Base-by-base conservation (phyloP, 2,113 vertebrate species). In the Embiotoca jacksoni region DNA sequence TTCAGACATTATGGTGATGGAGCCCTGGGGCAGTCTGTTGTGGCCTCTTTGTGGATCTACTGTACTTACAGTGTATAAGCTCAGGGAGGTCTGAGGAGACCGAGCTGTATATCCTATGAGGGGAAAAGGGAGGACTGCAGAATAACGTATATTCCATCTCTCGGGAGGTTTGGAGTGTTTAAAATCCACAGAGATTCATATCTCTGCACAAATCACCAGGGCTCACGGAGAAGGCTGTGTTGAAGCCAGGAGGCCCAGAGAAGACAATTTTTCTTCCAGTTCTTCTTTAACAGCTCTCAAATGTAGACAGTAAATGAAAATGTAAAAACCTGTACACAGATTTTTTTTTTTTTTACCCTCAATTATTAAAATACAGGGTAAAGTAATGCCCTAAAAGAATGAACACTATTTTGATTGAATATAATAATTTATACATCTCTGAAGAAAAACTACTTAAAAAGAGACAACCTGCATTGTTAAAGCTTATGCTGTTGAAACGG, bases 41-140 rank as follows among this genome's bases (percentile, higher is more conserved):
- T 41, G 82, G 88, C 64, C 31, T 8, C 56, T 15, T 44, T 57
- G 58, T 70, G 36, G 80, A 68, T 81, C 46, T 64, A 54, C 41
- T 79, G 66, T 53, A 50, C 46, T 23, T 44, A 32, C 41, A 30
- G 35, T 33, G 50, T 46, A 52, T 36, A 64, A 78, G 50, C 50
- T 31, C 33, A 37, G 56, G 67, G 81, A 80, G 83, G 70, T 86
- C 80, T 75, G 74, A 15, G 54, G 15, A 50, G 33, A 39, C 46
- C 32, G 5, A 59, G 37, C n/a, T 53, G 70, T 57, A 37, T 73
- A 30, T 59, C 56, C 78, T 53, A 72, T 53, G 36, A 64, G 44
- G 6, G 6, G 50, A 63, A 61, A 60, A n/a, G 6, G 15, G 46
- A 83, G 15, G 44, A 16, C 56, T 35, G 31, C n/a, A 3, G 54